Evolutionary conservation across 2,797 vertebrate species (phyloP).

Genomic region (Salarias fasciatus): DNA sequence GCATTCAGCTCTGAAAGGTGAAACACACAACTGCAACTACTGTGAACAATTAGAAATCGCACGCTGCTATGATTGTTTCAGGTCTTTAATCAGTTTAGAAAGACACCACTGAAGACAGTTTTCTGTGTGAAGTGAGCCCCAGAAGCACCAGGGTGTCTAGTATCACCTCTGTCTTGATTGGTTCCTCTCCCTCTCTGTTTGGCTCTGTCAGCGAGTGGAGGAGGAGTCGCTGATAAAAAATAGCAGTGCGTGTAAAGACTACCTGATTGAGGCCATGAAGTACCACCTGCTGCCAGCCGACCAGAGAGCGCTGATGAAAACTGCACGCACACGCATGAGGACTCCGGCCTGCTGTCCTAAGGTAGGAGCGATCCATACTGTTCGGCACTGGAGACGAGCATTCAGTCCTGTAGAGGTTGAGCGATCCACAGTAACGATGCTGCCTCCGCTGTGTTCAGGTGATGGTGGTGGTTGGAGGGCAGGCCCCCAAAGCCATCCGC

Average conservation of each 20-base stretch:
- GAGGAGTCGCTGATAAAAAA: slow-evolving; percentile 97
- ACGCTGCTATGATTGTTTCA: too few species aligned
- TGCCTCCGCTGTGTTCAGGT: slow-evolving; percentile 81
- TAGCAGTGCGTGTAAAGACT: slow-evolving; percentile 98
- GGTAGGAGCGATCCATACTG: slow-evolving; percentile 66
- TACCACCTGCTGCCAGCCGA: slow-evolving; percentile 96
- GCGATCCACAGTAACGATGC: not conserved
- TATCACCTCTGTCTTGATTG: slow-evolving; percentile 6
- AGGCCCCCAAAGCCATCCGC: slow-evolving; percentile 97
- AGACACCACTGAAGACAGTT: too few species aligned
- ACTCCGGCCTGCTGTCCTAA: slow-evolving; percentile 95
- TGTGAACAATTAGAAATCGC: too few species aligned
- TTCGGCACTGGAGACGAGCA: not conserved
- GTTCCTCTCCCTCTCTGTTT: slow-evolving; percentile 23
- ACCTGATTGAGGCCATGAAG: slow-evolving; percentile 99
- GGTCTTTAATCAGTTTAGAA: too few species aligned
- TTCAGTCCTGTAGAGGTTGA: not conserved
- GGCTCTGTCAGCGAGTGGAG: slow-evolving; percentile 88
- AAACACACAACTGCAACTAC: too few species aligned
- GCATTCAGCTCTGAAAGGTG: too few species aligned
- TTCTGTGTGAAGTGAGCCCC: too few species aligned
- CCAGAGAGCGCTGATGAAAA: slow-evolving; percentile 95
- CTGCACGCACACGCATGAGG: slow-evolving; percentile 91
- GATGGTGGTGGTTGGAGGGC: slow-evolving; percentile 98
- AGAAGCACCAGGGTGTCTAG: not conserved